These are phyloP conservation scores for Paedocypris sp. DNA, from an alignment of 2,113 vertebrate genomes.

Conservation along the genomic window DNA sequence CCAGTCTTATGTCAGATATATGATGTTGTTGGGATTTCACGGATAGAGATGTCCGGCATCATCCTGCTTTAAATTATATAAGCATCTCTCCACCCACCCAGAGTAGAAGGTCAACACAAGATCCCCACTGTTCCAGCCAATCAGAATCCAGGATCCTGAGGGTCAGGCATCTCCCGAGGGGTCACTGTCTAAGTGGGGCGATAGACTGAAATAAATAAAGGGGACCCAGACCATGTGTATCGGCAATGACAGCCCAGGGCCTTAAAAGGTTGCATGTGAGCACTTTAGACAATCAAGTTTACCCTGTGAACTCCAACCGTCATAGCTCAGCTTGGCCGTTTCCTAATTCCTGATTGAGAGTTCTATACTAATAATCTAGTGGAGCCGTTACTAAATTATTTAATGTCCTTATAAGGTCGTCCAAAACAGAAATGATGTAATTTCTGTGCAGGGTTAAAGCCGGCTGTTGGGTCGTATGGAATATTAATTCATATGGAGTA, in stretches of 20 bases:
- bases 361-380: not conserved
- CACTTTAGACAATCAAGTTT: constrained; percentile 18
- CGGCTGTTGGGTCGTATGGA: too few relatives aligned
- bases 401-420: too few relatives aligned
- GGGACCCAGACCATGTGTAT: not conserved
- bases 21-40: not conserved
- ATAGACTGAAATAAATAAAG: constrained; percentile 35
- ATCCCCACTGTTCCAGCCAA: not conserved
- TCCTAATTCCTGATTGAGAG: constrained; percentile 22
- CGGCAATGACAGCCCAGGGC: constrained; percentile 18
- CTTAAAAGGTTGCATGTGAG: constrained; percentile 26
- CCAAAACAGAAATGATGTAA: too few relatives aligned
- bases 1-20: not conserved
- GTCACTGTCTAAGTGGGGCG: constrained; percentile 30
- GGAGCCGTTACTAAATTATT: too few relatives aligned
- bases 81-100: not conserved
- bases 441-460: too few relatives aligned
- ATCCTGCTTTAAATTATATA: not conserved
- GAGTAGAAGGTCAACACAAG: constrained; percentile 1
- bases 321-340: not conserved
- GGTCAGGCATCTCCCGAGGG: constrained; percentile 28
- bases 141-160: not conserved
- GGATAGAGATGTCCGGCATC: not conserved
- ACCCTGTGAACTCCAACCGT: not conserved
- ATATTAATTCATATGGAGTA: too few relatives aligned